Conservation (phyloP, 2,113 vertebrate genomes). For the Aix galericulata region DNA sequence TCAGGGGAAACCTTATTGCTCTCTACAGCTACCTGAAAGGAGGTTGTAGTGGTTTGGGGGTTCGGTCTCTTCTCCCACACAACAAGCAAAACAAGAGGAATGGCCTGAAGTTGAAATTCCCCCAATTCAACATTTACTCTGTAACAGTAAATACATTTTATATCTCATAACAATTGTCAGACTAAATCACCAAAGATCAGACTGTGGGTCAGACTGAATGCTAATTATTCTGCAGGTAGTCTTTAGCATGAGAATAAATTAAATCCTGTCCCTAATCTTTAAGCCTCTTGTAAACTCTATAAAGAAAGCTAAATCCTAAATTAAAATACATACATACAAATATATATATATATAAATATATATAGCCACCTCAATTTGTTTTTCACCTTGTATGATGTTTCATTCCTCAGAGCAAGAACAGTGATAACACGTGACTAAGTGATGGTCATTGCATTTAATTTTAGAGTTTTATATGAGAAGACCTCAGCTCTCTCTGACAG, state of each 20-base stretch:
- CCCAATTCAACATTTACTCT: neutral
- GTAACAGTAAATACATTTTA: neutral
- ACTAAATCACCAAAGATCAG: neutral
- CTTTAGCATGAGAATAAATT: neutral
- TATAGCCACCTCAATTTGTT: neutral
- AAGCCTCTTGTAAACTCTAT: neutral
- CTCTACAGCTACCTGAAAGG: no score
- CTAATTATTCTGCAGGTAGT: neutral
- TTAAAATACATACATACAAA: neutral
- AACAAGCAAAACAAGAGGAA: no score
- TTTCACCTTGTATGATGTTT: neutral
- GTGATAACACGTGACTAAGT: neutral
- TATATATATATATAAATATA: neutral
- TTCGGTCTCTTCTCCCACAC: no score
- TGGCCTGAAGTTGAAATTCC: no score
- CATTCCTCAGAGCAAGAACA: neutral
- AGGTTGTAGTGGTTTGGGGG: no score
- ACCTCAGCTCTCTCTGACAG: neutral
- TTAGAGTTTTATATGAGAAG: neutral
- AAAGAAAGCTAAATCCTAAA: neutral
- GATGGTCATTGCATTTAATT: neutral
- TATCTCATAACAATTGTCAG: neutral
- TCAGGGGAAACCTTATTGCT: no score
- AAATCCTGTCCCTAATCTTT: neutral
- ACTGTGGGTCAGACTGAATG: neutral